phyloP scores from a whole-genome alignment of 2,113 vertebrate species.

The Steatornis caripensis region DNA sequence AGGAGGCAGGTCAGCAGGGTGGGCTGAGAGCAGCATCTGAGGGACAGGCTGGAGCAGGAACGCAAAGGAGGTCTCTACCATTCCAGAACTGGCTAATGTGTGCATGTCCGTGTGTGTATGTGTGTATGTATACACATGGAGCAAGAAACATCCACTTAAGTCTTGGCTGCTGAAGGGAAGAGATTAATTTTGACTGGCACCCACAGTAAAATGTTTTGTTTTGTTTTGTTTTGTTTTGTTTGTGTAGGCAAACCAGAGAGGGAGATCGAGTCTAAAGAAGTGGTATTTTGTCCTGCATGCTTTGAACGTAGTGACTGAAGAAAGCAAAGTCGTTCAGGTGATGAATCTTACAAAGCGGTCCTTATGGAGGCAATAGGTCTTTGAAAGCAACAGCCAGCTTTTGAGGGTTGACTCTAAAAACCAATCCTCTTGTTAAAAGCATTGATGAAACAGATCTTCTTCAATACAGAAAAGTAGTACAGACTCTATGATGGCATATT shows the following conservation, averaged over 20 bases:
- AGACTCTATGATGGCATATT: background rate
- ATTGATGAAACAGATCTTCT: background rate
- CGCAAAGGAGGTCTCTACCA: background rate
- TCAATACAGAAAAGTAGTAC: background rate
- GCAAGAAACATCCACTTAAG: background rate
- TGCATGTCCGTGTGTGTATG: too few species aligned
- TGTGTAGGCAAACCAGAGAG: background rate
- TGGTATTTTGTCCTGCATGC: background rate
- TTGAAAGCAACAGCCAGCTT: background rate
- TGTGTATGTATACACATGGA: accelerated
- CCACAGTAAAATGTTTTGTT: background rate
- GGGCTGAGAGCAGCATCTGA: background rate
- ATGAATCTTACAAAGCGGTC: background rate
- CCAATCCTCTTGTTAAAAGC: background rate
- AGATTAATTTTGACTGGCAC: background rate
- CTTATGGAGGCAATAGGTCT: background rate
- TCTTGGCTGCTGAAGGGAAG: background rate
- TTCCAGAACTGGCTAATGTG: background rate
- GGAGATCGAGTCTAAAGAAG: background rate
- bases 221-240: background rate
- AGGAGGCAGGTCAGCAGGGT: background rate
- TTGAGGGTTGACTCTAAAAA: background rate
- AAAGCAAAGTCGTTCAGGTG: background rate
- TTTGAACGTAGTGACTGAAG: background rate
- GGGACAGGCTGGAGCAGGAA: background rate